Conservation (phyloP, 2,797 vertebrate species). For the Chloroceryle amazona region DNA sequence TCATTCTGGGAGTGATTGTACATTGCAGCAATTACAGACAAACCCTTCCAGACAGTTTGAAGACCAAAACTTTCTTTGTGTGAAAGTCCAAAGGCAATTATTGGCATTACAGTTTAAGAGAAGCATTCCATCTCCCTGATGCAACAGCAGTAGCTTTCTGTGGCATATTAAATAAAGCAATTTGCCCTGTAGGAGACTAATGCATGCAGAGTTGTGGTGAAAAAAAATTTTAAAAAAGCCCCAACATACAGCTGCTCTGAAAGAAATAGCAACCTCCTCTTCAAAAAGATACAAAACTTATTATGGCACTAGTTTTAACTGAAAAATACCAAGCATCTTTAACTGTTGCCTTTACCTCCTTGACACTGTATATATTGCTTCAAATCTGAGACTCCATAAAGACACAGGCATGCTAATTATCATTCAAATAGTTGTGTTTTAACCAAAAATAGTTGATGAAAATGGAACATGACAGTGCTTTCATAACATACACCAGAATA, state of each 20-base stretch:
- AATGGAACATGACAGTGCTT: neutral
- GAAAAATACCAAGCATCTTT: conserved; percentile 79
- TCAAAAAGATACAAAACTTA: conserved; percentile 72
- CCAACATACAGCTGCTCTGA: conserved; percentile 33
- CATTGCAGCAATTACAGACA: conserved; percentile 78
- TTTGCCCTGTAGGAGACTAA: conserved; percentile 78
- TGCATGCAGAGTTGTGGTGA: conserved; percentile 72
- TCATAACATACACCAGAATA: neutral
- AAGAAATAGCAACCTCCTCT: conserved; percentile 54
- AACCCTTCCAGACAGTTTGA: conserved; percentile 76
- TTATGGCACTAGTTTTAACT: conserved; percentile 80
- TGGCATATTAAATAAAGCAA: conserved; percentile 77
- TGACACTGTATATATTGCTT: conserved; percentile 31
- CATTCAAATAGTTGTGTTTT: conserved; percentile 14
- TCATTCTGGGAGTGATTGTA: conserved; percentile 69
- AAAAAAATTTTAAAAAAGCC: neutral
- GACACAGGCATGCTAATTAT: neutral
- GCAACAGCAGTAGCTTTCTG: conserved; percentile 84
- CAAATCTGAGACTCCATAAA: neutral
- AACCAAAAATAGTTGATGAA: conserved; percentile 15
- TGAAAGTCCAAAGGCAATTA: conserved; percentile 79
- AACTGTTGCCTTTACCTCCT: conserved; percentile 75
- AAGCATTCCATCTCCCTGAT: conserved; percentile 83
- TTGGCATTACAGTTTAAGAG: conserved; percentile 79
- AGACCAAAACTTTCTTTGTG: conserved; percentile 79